phyloP scores from a whole-genome alignment of 2,888 invertebrate genomes.

The Amblyjoppa fuscipennis region DNA sequence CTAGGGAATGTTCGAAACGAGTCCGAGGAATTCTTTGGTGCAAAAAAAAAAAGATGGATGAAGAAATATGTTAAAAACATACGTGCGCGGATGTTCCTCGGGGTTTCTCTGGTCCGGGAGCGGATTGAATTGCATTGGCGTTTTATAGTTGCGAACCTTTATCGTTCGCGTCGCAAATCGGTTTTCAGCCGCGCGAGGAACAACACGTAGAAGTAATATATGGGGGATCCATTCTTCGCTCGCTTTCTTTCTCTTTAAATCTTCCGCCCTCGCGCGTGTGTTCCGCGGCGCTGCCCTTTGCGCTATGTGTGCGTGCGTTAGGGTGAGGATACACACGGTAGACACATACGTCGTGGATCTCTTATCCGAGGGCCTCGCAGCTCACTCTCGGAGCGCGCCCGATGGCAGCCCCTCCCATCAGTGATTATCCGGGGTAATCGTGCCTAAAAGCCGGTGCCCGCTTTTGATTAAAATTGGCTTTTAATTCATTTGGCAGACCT shows the following conservation, averaged over 20 bases:
- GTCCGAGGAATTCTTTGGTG: no score
- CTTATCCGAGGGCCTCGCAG: slow-evolving; percentile 53
- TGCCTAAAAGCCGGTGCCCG: slow-evolving; percentile 84
- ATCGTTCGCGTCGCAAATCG: slow-evolving; percentile 71
- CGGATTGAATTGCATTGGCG: not conserved
- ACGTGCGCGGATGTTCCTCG: not conserved
- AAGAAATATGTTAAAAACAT: no score
- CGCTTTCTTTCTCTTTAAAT: slow-evolving; percentile 66
- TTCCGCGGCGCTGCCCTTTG: slow-evolving; percentile 44
- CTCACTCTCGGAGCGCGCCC: slow-evolving; percentile 65
- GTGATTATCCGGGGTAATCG: slow-evolving; percentile 85
- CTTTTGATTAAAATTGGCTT: slow-evolving; percentile 86
- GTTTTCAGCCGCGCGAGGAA: slow-evolving; percentile 73
- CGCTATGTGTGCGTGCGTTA: not conserved
- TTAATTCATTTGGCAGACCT: slow-evolving; percentile 85
- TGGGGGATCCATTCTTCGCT: slow-evolving; percentile 80
- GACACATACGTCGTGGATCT: slow-evolving; percentile 40
- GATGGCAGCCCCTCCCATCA: slow-evolving; percentile 77
- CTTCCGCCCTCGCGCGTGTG: slow-evolving; percentile 38
- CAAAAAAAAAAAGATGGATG: no score
- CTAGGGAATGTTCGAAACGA: slow-evolving; percentile 17
- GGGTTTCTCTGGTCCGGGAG: not conserved
- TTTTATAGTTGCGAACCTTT: slow-evolving; percentile 59
- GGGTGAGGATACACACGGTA: slow-evolving; percentile 34
- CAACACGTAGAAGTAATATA: slow-evolving; percentile 82